These are phyloP conservation scores for Bombyx huttoni DNA, from an alignment of 2,888 invertebrate species.

Conservation along the genomic window DNA sequence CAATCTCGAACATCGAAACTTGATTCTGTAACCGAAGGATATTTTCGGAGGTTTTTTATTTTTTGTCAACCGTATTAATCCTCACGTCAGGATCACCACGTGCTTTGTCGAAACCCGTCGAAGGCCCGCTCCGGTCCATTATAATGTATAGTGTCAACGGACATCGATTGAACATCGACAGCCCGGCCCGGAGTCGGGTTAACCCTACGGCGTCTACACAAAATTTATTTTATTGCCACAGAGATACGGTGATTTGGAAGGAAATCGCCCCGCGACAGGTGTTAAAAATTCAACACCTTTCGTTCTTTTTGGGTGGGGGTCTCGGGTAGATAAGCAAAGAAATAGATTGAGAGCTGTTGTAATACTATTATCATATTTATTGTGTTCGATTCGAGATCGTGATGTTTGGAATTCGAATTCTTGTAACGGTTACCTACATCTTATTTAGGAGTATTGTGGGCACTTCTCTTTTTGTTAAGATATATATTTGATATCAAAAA, in stretches of 20 bases:
- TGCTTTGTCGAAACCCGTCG: slow-evolving; percentile 68
- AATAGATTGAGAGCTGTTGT: slow-evolving; percentile 59
- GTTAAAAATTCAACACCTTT: slow-evolving; percentile 69
- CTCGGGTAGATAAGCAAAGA: slow-evolving; percentile 50
- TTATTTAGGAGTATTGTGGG: slow-evolving; percentile 25
- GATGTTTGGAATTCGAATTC: slow-evolving; percentile 38
- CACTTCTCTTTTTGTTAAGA: slow-evolving; percentile 27
- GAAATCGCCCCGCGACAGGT: slow-evolving; percentile 68
- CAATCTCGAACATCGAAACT: slow-evolving; percentile 34
- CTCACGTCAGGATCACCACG: slow-evolving; percentile 67
- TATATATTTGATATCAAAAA: slow-evolving; percentile 42
- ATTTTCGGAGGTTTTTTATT: slow-evolving; percentile 37
- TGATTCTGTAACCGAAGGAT: slow-evolving; percentile 53
- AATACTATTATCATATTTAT: slow-evolving; percentile 54
- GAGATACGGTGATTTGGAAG: slow-evolving; percentile 67
- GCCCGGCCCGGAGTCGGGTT: slow-evolving; percentile 40
- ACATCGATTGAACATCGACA: slow-evolving; percentile 70
- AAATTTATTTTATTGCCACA: slow-evolving; percentile 70
- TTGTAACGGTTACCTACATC: slow-evolving; percentile 36
- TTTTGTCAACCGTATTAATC: slow-evolving; percentile 68
- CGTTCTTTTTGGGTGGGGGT: slow-evolving; percentile 47
- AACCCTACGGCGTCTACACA: slow-evolving; percentile 67
- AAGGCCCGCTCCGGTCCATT: slow-evolving; percentile 57
- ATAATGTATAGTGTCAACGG: slow-evolving; percentile 71
- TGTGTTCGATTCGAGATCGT: slow-evolving; percentile 32